phyloP scores from a whole-genome alignment of 2,888 invertebrate genomes.

The Lumbricus terrestris region DNA sequence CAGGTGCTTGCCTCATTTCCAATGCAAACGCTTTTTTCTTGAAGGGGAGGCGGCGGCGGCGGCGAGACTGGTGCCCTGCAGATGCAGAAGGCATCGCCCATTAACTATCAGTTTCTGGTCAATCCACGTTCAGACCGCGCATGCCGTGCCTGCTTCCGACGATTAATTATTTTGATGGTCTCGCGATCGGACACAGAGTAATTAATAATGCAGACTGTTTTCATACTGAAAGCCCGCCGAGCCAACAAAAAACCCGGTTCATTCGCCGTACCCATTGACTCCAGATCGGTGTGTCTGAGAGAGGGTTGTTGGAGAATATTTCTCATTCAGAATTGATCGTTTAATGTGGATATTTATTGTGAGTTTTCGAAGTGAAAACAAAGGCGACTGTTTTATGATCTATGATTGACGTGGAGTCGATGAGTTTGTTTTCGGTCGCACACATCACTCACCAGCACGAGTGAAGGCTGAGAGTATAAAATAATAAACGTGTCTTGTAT shows the following conservation, averaged over 20 bases:
- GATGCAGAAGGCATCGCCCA: neutral
- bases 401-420: no score
- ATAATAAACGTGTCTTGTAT: no score
- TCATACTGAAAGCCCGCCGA: neutral
- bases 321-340: neutral
- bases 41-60: neutral
- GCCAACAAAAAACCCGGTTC: neutral
- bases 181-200: neutral
- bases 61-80: neutral
- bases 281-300: neutral
- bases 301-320: neutral
- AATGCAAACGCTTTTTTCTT: neutral
- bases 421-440: no score
- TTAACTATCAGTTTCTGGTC: neutral
- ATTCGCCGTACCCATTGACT: neutral
- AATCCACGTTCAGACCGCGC: neutral
- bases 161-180: neutral
- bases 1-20: neutral
- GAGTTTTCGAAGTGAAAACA: no score
- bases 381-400: no score
- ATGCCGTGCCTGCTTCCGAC: neutral
- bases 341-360: neutral
- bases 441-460: no score
- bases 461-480: no score
- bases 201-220: conserved; percentile 3